phyloP scores from a whole-genome alignment of 1,140 invertebrate genomes.

The Drosophila asahinai region DNA sequence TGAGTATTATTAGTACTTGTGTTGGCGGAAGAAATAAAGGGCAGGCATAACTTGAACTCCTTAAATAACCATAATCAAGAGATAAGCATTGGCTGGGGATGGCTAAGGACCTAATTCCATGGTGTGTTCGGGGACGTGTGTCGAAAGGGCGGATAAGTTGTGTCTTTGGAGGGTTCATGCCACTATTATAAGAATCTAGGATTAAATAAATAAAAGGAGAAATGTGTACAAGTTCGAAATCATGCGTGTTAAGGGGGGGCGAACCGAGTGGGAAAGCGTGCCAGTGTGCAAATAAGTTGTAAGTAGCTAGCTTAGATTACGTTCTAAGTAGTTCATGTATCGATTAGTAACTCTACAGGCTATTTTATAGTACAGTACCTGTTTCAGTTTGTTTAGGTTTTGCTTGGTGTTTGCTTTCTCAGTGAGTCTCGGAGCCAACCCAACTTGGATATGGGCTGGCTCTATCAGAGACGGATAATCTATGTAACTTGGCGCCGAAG shows the following conservation, averaged over 20 bases:
- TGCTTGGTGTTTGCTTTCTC: slow-evolving; percentile 62
- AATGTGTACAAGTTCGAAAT: slow-evolving; percentile 14
- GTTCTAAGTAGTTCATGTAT: slow-evolving; percentile 9
- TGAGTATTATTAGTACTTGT: background rate
- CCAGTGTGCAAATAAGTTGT: slow-evolving; percentile 26
- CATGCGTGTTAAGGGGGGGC: slow-evolving; percentile 22
- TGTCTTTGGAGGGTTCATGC: slow-evolving; percentile 8
- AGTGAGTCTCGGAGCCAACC: slow-evolving; percentile 37
- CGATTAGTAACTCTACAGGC: slow-evolving; percentile 40
- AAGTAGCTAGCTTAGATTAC: slow-evolving; percentile 25
- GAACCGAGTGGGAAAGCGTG: slow-evolving; percentile 32
- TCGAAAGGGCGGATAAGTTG: background rate
- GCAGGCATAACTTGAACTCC: background rate
- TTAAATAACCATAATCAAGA: slow-evolving; percentile 5
- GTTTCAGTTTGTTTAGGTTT: slow-evolving; percentile 16
- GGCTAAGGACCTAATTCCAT: background rate
- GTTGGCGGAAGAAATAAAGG: background rate
- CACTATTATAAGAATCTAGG: slow-evolving; percentile 7
- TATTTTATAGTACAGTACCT: slow-evolving; percentile 50
- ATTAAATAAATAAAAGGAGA: background rate
- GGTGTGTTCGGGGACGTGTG: background rate
- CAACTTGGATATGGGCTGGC: background rate
- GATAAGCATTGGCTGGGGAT: background rate
- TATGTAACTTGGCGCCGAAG: slow-evolving; percentile 19
- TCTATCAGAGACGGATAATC: slow-evolving; percentile 22